Percentiles rank a stretch among this genome's conserved stretches.
Evolutionary conservation across 2,888 invertebrate genomes (phyloP).

Genomic region (Loripinus fragilis): DNA sequence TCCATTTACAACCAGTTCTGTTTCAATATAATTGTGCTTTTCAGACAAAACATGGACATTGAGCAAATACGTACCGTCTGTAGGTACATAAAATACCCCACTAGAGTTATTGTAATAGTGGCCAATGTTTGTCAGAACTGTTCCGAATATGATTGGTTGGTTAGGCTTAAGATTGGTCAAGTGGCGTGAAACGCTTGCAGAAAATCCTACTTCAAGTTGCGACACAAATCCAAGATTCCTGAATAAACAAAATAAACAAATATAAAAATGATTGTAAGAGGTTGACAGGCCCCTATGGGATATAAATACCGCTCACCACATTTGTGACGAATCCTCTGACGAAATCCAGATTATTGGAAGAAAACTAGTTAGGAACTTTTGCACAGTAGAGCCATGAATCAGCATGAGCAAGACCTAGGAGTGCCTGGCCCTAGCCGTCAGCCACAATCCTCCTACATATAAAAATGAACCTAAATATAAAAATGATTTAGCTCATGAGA

Average conservation of each 20-base stretch:
- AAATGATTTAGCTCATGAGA: too few species aligned
- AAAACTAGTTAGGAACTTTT: too few species aligned
- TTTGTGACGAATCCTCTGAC: too few species aligned
- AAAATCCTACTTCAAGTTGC: conserved; percentile 41
- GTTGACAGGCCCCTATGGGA: too few species aligned
- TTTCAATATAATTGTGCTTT: conserved; percentile 39
- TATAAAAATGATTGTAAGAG: too few species aligned
- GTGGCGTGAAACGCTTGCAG: conserved; percentile 34
- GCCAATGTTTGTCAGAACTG: conserved; percentile 34
- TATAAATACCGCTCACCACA: too few species aligned
- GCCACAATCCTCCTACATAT: too few species aligned
- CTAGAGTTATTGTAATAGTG: conserved; percentile 35
- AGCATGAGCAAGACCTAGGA: too few species aligned
- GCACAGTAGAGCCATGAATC: too few species aligned
- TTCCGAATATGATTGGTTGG: conserved; percentile 44
- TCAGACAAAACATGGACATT: conserved; percentile 47
- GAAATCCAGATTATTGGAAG: too few species aligned
- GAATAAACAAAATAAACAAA: not conserved
- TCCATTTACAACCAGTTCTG: conserved; percentile 42
- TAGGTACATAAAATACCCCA: conserved; percentile 37
- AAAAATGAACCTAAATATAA: too few species aligned
- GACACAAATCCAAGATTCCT: not conserved
- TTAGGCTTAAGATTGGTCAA: conserved; percentile 30
- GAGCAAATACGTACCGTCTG: conserved; percentile 43
- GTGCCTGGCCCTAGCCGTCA: too few species aligned